These are phyloP conservation scores for Ptilonorhynchus violaceus DNA, from an alignment of 2,113 vertebrate species.

Conservation along the genomic window DNA sequence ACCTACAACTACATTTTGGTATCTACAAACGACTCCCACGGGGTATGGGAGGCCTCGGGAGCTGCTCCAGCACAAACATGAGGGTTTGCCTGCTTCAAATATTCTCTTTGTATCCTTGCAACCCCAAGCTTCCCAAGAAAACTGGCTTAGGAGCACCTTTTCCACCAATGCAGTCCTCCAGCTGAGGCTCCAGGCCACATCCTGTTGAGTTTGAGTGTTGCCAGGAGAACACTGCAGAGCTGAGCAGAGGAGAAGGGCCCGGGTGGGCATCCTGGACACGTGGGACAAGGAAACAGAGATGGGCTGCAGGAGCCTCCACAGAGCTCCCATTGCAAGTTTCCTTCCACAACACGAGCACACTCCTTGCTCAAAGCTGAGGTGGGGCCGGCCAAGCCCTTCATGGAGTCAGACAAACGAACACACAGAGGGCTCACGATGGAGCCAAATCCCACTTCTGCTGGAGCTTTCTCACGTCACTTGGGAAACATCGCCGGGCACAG, in stretches of 20 bases:
- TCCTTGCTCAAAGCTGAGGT: not conserved
- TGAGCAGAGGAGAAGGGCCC: not conserved
- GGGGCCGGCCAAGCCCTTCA: not conserved
- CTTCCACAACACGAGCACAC: not conserved
- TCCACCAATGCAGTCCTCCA: not conserved
- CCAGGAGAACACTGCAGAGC: not conserved
- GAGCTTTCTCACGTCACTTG: not conserved
- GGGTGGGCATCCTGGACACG: fast-evolving
- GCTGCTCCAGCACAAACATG: not conserved
- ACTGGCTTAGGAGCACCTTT: not conserved
- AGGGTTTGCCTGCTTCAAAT: not conserved
- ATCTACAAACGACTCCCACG: not conserved
- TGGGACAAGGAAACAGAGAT: not conserved
- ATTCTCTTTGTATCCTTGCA: not conserved
- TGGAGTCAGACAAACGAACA: not conserved
- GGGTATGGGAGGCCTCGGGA: not conserved
- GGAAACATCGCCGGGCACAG: not conserved
- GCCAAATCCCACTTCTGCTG: not conserved
- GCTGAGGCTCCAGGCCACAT: not conserved
- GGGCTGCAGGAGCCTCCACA: not conserved
- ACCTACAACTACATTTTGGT: not conserved
- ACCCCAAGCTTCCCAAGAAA: not conserved
- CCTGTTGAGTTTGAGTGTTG: not conserved
- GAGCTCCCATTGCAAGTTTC: not conserved
- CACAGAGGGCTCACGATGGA: fast-evolving